Percentiles rank a stretch among this genome's conserved stretches.
Evolutionary conservation across 2,113 vertebrate genomes (phyloP).

Genomic region (Gasterosteus nipponicus): DNA sequence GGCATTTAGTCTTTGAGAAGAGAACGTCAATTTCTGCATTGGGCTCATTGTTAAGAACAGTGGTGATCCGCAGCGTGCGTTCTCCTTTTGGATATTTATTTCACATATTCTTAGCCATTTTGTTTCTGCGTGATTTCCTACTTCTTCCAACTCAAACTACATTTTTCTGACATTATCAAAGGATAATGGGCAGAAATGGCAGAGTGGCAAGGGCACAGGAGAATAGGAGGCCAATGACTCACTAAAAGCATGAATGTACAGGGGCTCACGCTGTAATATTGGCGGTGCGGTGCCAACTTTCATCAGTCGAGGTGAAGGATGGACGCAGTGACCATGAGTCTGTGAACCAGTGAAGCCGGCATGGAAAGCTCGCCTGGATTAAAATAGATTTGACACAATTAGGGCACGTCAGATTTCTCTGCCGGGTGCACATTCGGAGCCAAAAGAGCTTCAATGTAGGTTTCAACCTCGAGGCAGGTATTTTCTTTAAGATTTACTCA

Average conservation of each 20-base stretch:
- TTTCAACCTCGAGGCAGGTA: slow-evolving; percentile 29
- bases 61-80: slow-evolving; percentile 55
- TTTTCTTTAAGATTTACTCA: background rate
- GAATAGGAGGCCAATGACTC: slow-evolving; percentile 41
- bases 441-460: slow-evolving; percentile 36
- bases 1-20: slow-evolving; percentile 70
- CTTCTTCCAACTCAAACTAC: slow-evolving; percentile 46
- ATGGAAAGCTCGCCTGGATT: slow-evolving; percentile 39
- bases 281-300: slow-evolving; percentile 58
- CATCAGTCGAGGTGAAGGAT: slow-evolving; percentile 68
- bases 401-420: slow-evolving; percentile 68
- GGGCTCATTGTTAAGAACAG: slow-evolving; percentile 47
- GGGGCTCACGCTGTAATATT: slow-evolving; percentile 38
- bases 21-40: slow-evolving; percentile 36
- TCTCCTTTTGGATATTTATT: slow-evolving; percentile 46
- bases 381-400: slow-evolving; percentile 79
- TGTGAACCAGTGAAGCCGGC: slow-evolving; percentile 63
- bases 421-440: slow-evolving; percentile 43
- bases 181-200: slow-evolving; percentile 59
- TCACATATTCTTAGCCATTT: slow-evolving; percentile 61
- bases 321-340: slow-evolving; percentile 72
- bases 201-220: slow-evolving; percentile 36
- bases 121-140: slow-evolving; percentile 39
- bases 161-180: slow-evolving; percentile 62
- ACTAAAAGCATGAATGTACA: slow-evolving; percentile 48